phyloP scores from a whole-genome alignment of 2,888 invertebrate species.

The Eristalinus aeneus region DNA sequence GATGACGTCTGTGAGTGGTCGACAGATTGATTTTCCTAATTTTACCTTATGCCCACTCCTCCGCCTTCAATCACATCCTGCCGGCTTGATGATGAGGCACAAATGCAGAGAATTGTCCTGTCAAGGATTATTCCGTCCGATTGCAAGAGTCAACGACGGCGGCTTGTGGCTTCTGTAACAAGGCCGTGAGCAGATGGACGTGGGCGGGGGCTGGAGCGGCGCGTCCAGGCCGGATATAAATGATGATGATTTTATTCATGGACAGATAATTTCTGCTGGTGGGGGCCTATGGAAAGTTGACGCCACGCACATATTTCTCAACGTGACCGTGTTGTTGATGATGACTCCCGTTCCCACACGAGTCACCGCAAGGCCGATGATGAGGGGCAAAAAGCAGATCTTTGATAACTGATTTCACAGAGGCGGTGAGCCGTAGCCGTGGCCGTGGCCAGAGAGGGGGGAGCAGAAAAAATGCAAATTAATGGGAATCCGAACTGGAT shows the following conservation, averaged over 20 bases:
- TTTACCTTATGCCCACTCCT: conserved; percentile 26
- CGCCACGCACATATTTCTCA: conserved; percentile 62
- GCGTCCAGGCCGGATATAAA: conserved; percentile 43
- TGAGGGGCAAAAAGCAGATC: conserved; percentile 23
- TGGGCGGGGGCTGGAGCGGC: too few species aligned
- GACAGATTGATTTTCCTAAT: conserved; percentile 69
- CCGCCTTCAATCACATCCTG: neutral
- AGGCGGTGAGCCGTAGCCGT: too few species aligned
- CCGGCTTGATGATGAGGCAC: neutral
- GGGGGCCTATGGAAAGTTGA: conserved; percentile 61
- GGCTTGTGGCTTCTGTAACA: conserved; percentile 21
- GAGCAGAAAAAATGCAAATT: conserved; percentile 6
- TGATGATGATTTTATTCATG: conserved; percentile 68
- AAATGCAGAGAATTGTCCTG: conserved; percentile 26
- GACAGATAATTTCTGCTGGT: conserved; percentile 59
- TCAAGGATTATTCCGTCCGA: conserved; percentile 32
- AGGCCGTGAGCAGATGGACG: neutral
- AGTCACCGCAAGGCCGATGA: conserved; percentile 20
- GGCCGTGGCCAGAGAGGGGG: too few species aligned
- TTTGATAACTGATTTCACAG: conserved; percentile 48
- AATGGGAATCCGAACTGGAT: conserved; percentile 12
- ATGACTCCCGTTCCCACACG: conserved; percentile 1
- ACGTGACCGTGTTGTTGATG: conserved; percentile 67
- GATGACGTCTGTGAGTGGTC: conserved; percentile 49
- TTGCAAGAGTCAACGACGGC: neutral